Evolutionary conservation across 2,797 vertebrate species (phyloP).

Genomic region (Pipistrellus nathusii): DNA sequence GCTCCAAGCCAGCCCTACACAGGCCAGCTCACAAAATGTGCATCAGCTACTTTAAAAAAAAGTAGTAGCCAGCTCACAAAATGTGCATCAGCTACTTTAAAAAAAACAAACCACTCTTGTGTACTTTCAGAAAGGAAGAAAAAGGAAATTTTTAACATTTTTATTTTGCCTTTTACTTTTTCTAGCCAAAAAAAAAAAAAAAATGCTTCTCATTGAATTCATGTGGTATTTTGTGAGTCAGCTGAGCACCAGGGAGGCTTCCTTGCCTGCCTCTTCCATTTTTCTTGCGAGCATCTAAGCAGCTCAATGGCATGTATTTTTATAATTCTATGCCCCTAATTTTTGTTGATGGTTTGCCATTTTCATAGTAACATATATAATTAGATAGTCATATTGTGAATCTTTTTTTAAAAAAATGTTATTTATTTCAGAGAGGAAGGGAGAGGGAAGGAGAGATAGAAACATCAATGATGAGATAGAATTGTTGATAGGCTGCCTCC

Average conservation of each 20-base stretch:
- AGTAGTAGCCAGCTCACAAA: neutral
- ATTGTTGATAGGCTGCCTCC: no score
- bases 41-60: neutral
- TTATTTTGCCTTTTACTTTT: constrained; percentile 13
- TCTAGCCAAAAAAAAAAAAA: neutral
- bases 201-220: neutral
- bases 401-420: neutral
- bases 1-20: neutral
- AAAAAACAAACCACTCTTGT: neutral
- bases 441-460: no score
- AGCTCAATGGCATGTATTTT: neutral
- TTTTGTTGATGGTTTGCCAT: neutral
- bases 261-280: neutral
- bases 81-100: neutral
- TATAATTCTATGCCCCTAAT: neutral
- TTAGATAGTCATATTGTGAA: neutral
- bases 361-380: neutral
- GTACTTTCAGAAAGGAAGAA: neutral
- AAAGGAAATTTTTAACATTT: neutral
- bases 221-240: neutral
- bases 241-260: neutral
- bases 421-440: no score
- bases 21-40: neutral
- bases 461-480: no score
- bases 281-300: neutral